Conservation (phyloP, 2,113 vertebrate genomes). For the Chascanopsetta lugubris region DNA sequence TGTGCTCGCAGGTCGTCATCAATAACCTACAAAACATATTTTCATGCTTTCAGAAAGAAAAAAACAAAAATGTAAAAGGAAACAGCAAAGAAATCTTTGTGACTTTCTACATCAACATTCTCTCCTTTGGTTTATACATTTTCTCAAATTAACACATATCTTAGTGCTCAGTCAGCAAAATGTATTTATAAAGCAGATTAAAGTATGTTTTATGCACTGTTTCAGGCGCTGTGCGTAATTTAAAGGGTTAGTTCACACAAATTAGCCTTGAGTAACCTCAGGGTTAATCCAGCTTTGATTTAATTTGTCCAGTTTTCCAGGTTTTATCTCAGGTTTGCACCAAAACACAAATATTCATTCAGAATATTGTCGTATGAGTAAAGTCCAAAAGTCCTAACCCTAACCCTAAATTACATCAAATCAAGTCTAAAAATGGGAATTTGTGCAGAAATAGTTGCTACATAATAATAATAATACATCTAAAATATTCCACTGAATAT, state of each 20-base stretch:
- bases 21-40: conserved; percentile 48
- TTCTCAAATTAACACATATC: conserved; percentile 33
- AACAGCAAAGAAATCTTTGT: conserved; percentile 57
- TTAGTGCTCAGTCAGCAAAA: conserved; percentile 41
- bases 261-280: not conserved
- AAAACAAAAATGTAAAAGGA: conserved; percentile 49
- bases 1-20: conserved; percentile 63
- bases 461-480: too few species aligned
- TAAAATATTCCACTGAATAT: too few species aligned
- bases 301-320: not conserved
- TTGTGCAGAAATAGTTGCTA: too few species aligned
- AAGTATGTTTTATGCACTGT: not conserved
- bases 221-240: conserved; percentile 1
- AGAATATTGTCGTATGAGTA: too few species aligned
- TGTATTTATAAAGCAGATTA: conserved; percentile 24
- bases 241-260: conserved; percentile 6
- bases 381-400: too few species aligned
- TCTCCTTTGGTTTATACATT: not conserved
- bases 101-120: not conserved
- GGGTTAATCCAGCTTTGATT: not conserved
- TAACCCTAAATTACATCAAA: too few species aligned
- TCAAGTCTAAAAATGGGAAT: too few species aligned
- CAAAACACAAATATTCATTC: too few species aligned
- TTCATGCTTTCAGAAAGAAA: conserved; percentile 52
- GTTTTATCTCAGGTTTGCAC: not conserved